These are phyloP conservation scores for Caranx melampygus DNA, from an alignment of 2,113 vertebrate species.

Conservation along the genomic window DNA sequence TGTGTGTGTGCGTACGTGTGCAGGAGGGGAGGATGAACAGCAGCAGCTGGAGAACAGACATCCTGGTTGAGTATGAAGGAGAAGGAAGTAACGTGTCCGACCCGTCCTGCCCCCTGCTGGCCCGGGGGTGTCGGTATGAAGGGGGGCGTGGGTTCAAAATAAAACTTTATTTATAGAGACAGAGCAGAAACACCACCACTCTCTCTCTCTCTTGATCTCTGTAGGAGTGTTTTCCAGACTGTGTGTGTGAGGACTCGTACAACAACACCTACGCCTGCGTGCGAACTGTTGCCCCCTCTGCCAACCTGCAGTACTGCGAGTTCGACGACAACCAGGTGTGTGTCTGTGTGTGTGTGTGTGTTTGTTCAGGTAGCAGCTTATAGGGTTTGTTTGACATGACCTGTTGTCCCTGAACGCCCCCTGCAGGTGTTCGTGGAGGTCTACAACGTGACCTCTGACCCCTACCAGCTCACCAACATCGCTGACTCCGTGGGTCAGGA, in stretches of 20 bases:
- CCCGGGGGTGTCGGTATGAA: constrained; percentile 91
- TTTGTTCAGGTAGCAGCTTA: no score
- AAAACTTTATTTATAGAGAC: accelerated
- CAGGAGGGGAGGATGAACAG: constrained; percentile 87
- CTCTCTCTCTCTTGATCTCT: background rate
- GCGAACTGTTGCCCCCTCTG: constrained; percentile 86
- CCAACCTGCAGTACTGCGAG: constrained; percentile 96
- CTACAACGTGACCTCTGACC: constrained; percentile 96
- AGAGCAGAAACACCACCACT: background rate
- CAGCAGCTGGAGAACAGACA: constrained; percentile 92
- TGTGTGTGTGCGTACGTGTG: constrained; percentile 9
- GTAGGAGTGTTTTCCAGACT: constrained; percentile 98
- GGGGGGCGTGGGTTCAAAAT: accelerated
- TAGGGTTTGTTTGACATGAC: no score
- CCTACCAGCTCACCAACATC: constrained; percentile 94
- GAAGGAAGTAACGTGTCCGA: constrained; percentile 90
- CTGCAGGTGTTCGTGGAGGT: constrained; percentile 96
- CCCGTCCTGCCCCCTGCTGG: constrained; percentile 91
- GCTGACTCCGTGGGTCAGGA: constrained; percentile 95
- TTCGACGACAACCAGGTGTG: constrained; percentile 95
- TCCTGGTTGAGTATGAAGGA: constrained; percentile 96
- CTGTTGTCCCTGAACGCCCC: background rate
- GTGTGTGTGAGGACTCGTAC: constrained; percentile 97
- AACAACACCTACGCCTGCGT: constrained; percentile 98
- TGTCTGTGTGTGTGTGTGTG: no score